phyloP scores from a whole-genome alignment of 2,797 vertebrate species.

The Semaprochilodus insignis region DNA sequence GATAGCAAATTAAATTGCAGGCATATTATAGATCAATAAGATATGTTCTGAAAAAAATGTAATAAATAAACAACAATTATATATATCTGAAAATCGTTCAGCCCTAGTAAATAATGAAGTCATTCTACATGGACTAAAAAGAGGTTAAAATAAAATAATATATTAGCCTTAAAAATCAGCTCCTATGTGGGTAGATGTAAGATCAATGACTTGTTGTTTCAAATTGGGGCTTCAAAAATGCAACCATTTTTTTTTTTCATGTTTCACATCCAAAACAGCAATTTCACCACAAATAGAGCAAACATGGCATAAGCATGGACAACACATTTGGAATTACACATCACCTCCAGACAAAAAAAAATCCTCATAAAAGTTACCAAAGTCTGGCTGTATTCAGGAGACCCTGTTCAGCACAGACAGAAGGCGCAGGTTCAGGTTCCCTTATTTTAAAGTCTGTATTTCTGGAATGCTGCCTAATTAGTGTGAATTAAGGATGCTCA shows the following conservation, averaged over 20 bases:
- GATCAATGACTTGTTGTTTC: neutral
- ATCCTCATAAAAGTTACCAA: neutral
- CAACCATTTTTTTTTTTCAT: neutral
- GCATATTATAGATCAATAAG: no score
- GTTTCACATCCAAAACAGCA: neutral
- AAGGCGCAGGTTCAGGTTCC: slow-evolving; percentile 35
- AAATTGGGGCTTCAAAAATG: slow-evolving; percentile 23
- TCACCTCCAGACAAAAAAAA: neutral
- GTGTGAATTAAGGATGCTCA: slow-evolving; percentile 16
- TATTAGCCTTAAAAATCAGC: neutral
- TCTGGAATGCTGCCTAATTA: slow-evolving; percentile 66
- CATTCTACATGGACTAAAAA: neutral
- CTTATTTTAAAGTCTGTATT: slow-evolving; percentile 60
- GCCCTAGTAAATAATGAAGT: neutral
- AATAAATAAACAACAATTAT: no score
- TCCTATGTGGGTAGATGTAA: neutral
- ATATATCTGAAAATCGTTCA: no score
- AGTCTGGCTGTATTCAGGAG: neutral
- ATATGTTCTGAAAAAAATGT: no score
- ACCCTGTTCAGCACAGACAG: neutral
- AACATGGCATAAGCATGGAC: neutral
- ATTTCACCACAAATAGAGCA: neutral
- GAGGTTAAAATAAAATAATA: neutral
- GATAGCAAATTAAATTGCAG: no score
- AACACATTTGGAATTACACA: neutral